A percentile compares a stretch with the other conserved stretches of the same genome.
These are phyloP conservation scores for Coranthus polyacanthus DNA, from an alignment of 2,797 vertebrate genomes.

Conservation along the genomic window DNA sequence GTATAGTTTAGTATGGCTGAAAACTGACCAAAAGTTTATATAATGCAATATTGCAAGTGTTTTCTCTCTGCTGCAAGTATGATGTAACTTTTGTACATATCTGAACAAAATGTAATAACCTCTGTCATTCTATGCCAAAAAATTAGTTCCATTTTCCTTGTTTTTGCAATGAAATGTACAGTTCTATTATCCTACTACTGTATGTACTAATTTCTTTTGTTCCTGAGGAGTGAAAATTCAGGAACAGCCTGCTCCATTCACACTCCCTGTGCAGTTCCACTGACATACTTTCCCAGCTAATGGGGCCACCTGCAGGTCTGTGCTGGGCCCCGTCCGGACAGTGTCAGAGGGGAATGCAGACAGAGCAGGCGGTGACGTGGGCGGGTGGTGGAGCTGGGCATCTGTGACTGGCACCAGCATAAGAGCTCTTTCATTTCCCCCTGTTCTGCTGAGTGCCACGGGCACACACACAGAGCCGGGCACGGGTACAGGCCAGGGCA, in stretches of 20 bases:
- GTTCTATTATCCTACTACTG: slow-evolving; percentile 4
- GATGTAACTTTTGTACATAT: neutral
- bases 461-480: slow-evolving; percentile 71
- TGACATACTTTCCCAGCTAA: slow-evolving; percentile 86
- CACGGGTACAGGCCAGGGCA: slow-evolving; percentile 76
- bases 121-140: neutral
- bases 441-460: slow-evolving; percentile 76
- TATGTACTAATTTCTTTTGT: slow-evolving; percentile 16
- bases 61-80: slow-evolving; percentile 3
- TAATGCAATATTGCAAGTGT: neutral
- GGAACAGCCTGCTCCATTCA: slow-evolving; percentile 78
- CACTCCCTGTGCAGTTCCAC: slow-evolving; percentile 66
- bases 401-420: slow-evolving; percentile 83
- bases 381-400: slow-evolving; percentile 77
- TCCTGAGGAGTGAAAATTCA: slow-evolving; percentile 52
- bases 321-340: slow-evolving; percentile 72
- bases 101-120: neutral
- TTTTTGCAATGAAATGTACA: slow-evolving; percentile 36
- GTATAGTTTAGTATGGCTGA: neutral
- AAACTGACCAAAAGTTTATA: slow-evolving; percentile 8
- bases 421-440: slow-evolving; percentile 82
- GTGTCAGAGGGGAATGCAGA: slow-evolving; percentile 84
- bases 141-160: neutral
- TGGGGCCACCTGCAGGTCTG: slow-evolving; percentile 84
- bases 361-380: slow-evolving; percentile 78